Evolutionary conservation across 2,113 vertebrate species (phyloP).

Genomic region (Lophotis ruficrista): DNA sequence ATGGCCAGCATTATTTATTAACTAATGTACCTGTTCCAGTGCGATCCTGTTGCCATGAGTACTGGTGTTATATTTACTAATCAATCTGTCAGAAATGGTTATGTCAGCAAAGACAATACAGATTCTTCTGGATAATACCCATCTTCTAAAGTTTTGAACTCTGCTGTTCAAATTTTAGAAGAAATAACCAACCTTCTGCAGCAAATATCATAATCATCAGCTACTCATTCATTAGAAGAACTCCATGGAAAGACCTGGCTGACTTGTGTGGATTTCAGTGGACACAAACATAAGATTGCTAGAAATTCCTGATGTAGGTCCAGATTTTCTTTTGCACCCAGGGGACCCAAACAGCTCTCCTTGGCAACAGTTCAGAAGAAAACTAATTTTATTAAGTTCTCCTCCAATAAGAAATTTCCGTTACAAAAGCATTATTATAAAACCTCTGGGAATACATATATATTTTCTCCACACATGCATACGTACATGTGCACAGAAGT

Average conservation of each 20-base stretch:
- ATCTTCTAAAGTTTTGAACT: neutral
- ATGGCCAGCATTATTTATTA: neutral
- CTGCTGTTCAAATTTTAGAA: neutral
- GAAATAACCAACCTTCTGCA: neutral
- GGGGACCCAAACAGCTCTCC: neutral
- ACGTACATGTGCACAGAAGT: neutral
- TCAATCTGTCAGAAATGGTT: constrained; percentile 18
- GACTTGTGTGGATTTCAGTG: neutral
- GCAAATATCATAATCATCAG: neutral
- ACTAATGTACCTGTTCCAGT: neutral
- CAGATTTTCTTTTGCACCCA: neutral
- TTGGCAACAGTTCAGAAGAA: neutral
- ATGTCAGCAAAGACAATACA: neutral
- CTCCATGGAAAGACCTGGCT: neutral
- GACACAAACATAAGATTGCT: neutral
- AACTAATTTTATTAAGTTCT: neutral
- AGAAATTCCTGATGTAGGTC: neutral
- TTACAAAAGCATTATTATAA: constrained; percentile 1
- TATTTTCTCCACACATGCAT: accelerated
- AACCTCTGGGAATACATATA: neutral
- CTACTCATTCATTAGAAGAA: neutral
- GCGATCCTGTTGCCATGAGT: neutral
- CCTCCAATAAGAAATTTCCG: constrained; percentile 7
- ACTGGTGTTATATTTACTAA: constrained; percentile 18
- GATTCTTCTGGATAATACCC: neutral